Evolutionary conservation across 2,113 vertebrate species (phyloP).

Genomic region (Chionomys nivalis): DNA sequence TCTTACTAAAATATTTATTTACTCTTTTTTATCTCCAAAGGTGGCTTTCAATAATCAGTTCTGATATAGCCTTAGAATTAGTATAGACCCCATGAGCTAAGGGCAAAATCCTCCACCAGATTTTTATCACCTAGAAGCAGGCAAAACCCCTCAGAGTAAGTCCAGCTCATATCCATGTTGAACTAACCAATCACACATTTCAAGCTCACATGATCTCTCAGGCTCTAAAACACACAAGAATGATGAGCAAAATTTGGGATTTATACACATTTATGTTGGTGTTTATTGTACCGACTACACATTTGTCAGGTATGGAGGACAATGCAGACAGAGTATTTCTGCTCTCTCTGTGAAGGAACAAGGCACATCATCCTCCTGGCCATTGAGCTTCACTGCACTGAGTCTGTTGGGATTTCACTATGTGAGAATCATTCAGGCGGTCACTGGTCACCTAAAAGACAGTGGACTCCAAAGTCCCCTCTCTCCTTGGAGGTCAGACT

Average conservation of each 20-base stretch:
- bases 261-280: background rate
- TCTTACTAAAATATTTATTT: too few relatives aligned
- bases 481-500: background rate
- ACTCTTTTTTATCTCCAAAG: too few relatives aligned
- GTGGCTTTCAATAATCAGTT: background rate
- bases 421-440: background rate
- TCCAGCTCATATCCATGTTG: background rate
- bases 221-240: background rate
- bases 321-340: background rate
- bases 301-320: accelerated
- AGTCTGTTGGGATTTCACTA: background rate
- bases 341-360: background rate
- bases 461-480: background rate
- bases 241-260: background rate
- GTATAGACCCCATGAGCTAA: background rate
- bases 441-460: too few relatives aligned
- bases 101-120: background rate
- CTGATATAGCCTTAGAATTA: background rate
- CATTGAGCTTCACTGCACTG: background rate
- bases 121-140: background rate
- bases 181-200: background rate
- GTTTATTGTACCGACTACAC: background rate
- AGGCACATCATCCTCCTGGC: background rate
- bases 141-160: background rate
- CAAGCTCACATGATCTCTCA: too few relatives aligned